Conservation (phyloP, 2,797 vertebrate species). For the Notoglanidium macrostoma region DNA sequence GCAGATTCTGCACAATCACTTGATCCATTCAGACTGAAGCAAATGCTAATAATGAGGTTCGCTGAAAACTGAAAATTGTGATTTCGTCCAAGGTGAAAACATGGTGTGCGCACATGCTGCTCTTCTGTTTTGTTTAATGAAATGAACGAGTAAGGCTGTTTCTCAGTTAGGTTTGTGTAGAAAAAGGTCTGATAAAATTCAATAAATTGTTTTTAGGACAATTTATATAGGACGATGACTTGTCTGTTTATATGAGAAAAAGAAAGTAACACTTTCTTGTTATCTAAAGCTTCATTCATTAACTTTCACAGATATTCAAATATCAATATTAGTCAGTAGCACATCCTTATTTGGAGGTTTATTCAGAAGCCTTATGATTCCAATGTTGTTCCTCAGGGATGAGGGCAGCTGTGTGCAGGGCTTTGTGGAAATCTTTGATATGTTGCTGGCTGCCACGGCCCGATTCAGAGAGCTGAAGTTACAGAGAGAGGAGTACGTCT, state of each 20-base stretch:
- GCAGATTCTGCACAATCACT: neutral
- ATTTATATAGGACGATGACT: neutral
- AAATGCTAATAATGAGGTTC: neutral
- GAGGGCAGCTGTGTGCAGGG: conserved; percentile 95
- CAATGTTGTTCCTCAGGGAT: conserved; percentile 76
- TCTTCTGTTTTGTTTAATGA: neutral
- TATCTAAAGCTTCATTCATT: neutral
- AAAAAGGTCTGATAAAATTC: neutral
- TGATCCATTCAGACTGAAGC: neutral
- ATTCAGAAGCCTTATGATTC: conserved; percentile 3
- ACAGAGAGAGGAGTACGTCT: conserved; percentile 94
- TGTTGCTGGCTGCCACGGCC: conserved; percentile 92
- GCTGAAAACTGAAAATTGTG: neutral
- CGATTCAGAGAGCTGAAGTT: conserved; percentile 92
- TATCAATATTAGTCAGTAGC: neutral
- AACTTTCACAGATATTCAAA: neutral
- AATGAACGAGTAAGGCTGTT: neutral
- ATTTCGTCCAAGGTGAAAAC: neutral
- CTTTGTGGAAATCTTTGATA: conserved; percentile 95
- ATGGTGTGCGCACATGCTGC: neutral
- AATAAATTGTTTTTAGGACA: no score
- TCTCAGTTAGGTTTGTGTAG: neutral
- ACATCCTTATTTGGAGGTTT: conserved; percentile 31
- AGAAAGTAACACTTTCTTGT: no score
- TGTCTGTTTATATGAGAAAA: neutral